A percentile compares a stretch with the other conserved stretches of the same genome.
These are phyloP conservation scores for Scopus umbretta DNA, from an alignment of 2,113 vertebrate species.

Conservation along the genomic window DNA sequence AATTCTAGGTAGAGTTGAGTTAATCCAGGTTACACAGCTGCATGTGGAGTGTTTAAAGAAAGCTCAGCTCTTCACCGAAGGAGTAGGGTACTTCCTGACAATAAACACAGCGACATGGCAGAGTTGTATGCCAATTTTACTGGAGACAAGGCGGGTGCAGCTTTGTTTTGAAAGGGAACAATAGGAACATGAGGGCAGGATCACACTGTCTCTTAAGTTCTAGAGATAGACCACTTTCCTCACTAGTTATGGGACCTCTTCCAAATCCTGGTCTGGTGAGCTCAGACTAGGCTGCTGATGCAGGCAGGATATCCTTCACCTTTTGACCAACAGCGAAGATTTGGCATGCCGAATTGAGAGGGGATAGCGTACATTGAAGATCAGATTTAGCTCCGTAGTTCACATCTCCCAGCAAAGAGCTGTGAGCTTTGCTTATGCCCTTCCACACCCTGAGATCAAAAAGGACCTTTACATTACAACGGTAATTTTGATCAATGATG, in stretches of 20 bases:
- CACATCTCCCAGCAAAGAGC: neutral
- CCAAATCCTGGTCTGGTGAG: neutral
- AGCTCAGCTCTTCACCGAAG: neutral
- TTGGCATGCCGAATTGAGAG: neutral
- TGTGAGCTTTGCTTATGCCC: neutral
- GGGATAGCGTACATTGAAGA: rapidly evolving
- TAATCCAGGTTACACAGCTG: neutral
- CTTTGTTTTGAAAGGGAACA: neutral
- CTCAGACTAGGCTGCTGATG: neutral
- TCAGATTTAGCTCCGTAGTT: neutral
- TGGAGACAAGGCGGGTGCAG: neutral
- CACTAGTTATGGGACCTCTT: neutral
- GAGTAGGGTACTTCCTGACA: neutral
- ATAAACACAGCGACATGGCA: neutral
- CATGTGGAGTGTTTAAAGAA: neutral
- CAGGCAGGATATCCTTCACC: neutral
- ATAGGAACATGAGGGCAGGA: neutral
- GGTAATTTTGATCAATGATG: neutral
- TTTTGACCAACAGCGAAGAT: neutral
- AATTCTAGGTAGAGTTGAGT: neutral
- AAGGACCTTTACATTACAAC: neutral
- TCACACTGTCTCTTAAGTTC: neutral
- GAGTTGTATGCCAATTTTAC: neutral
- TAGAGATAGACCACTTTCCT: neutral
- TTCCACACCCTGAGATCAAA: neutral